Conservation (phyloP, 2,888 invertebrate genomes). For the Drosophila melanosoma region DNA sequence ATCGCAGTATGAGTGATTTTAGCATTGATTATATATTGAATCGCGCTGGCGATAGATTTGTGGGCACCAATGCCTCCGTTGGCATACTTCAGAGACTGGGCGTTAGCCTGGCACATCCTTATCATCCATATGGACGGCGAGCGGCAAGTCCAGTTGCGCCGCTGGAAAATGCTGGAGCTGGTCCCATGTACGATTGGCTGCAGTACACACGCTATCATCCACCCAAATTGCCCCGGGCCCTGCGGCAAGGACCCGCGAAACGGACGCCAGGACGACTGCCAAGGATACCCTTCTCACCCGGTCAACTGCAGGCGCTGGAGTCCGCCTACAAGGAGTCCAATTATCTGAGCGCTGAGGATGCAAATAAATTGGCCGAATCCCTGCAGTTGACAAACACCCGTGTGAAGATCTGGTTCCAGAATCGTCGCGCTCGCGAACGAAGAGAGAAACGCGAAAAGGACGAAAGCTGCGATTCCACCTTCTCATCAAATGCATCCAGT, state of each 20-base stretch:
- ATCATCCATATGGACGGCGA: constrained; percentile 62
- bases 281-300: constrained; percentile 89
- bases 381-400: constrained; percentile 88
- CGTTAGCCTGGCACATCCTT: constrained; percentile 30
- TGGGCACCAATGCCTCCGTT: constrained; percentile 81
- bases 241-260: constrained; percentile 84
- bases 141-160: constrained; percentile 20
- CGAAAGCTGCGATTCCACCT: constrained; percentile 82
- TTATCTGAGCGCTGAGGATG: constrained; percentile 89
- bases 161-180: constrained; percentile 50
- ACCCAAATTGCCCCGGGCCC: constrained; percentile 88
- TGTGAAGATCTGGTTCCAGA: constrained; percentile 93
- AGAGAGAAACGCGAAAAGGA: constrained; percentile 87
- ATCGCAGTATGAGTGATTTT: constrained; percentile 85
- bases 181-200: constrained; percentile 87
- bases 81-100: constrained; percentile 69
- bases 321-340: constrained; percentile 88
- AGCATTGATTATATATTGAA: constrained; percentile 88
- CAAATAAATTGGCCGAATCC: constrained; percentile 87
- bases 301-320: constrained; percentile 88
- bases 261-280: constrained; percentile 88
- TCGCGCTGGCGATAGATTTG: constrained; percentile 85
- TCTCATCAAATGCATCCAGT: constrained; percentile 83
- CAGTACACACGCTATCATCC: constrained; percentile 90
- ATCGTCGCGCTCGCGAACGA: constrained; percentile 90